Evolutionary conservation across 92 coral and sea anemone genomes (phyloP), one percentile per base, ranked within the genome.

Genomic region (Phymanthus crucifer): DNA sequence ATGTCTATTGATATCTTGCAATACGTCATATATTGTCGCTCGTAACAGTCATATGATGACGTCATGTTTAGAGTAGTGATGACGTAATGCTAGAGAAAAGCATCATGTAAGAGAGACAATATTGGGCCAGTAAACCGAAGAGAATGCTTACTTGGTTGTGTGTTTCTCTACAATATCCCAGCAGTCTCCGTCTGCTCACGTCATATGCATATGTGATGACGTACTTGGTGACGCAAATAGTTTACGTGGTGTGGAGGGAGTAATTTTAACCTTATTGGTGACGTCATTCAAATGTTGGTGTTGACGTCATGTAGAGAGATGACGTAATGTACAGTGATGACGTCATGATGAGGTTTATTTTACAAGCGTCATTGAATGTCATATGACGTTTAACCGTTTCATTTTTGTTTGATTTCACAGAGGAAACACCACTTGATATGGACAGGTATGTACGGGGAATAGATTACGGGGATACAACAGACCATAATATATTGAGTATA

Each of bases 111-210:
- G 71, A 58, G 80, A 56, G 80, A 58, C 80, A 76, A 76, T 76
- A 76, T 76, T 88, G 98, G 98, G 98, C 98, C 93, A 83, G 87
- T 85, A 84, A 83, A 79, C 86, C 16, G 8, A 29, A 86, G 92
- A 61, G 18, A 71, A 70, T 87, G 78, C 89, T 54, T 87, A 85
- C 75, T 34, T 66, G 89, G 95, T 89, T 84, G 98, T 91, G 74
- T 79, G 94, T 45, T 87, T 83, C 89, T 83, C 69, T 56, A 90
- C 92, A 40, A 16, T 66, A 17, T 71, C 6, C 5, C 18, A 17
- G 18, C 13, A 19, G 2, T 5, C 12, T 33, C 33, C 38, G 52
- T 26, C 57, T 56, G 48, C 16, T 26, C 70, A 19, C 36, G 40
- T 13, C n/a, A 65, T 67, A 29, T 19, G 16, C 31, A 17, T 65